phyloP scores from a whole-genome alignment of 2,797 vertebrate genomes.

The Capromys pilorides region DNA sequence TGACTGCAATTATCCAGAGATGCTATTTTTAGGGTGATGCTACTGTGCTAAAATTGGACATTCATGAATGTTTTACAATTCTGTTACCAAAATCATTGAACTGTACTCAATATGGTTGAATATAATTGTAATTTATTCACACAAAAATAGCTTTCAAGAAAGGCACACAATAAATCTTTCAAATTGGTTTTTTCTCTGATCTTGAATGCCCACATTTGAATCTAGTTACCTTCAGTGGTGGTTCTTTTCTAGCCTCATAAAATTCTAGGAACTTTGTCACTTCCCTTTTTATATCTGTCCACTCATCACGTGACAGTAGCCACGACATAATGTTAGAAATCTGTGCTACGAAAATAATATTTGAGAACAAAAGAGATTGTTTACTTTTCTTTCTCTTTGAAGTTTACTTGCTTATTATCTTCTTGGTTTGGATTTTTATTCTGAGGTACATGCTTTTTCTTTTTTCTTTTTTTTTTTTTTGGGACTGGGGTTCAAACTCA shows the following conservation, averaged over 20 bases:
- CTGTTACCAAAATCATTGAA: conserved; percentile 23
- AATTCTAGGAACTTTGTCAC: background rate
- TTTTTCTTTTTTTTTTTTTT: background rate
- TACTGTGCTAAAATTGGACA: background rate
- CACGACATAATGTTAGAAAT: background rate
- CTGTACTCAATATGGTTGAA: background rate
- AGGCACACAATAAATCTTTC: background rate
- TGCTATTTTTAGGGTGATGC: background rate
- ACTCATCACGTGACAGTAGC: background rate
- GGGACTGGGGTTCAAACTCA: no score
- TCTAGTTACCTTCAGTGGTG: background rate
- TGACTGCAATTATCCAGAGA: background rate
- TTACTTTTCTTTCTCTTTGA: background rate
- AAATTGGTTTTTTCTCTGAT: background rate
- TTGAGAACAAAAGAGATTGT: background rate
- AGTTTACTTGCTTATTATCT: background rate
- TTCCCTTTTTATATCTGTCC: background rate
- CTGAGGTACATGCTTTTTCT: background rate
- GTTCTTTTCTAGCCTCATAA: background rate
- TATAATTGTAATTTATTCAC: background rate
- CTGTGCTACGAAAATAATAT: background rate
- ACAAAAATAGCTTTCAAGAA: background rate
- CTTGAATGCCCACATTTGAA: background rate
- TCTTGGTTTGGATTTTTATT: conserved; percentile 26
- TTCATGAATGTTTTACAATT: background rate